Base-by-base conservation (phyloP, 2,113 vertebrate genomes). In the Salminus brasiliensis region DNA sequence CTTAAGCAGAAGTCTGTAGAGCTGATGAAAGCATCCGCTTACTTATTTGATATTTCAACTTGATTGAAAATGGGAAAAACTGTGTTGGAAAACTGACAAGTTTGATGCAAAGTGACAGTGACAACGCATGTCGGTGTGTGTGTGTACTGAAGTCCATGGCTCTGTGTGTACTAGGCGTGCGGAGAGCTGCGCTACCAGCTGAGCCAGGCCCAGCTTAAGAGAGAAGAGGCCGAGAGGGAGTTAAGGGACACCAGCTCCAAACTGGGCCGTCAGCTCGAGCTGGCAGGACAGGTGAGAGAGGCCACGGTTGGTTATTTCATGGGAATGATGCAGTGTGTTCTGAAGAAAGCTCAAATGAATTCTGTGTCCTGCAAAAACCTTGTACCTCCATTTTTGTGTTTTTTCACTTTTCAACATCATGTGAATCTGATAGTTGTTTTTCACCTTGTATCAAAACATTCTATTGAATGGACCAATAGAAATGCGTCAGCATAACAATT, bases 141-240 rank as follows among this genome's bases (percentile, higher is more conserved):
- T 52, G 57, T 57, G 49, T 49, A 5, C n/a, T 79, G 43, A 65
- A n/a, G 12, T 67, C 23, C 15, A 16, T 73, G 81, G 84, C 39
- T 82, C 86, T 72, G 39, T 86, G 85, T 93, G 88, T 90, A 89
- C 92, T 91, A 98, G 97, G 92, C 96, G 87, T 95, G 93, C 88
- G 93, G 90, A 84, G 97, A 98, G 90, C 93, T 98, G 86, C 94
- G 91, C 66, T 95, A 94, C 88, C 95, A 96, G 84, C 79, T 97
- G 88, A 96, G 93, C 83, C 93, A 96, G 91, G 93, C 89, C 72
- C 90, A 93, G 89, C 91, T 97, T 91, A 95, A 95, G 92, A 98
- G 93, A 86, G 95, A 97, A 76, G 96, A 98, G 88, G 93, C 93
- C 63, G 95, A 98, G 93, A 93, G 95, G 90, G 95, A 95, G 84